Conservation (phyloP, 2,113 vertebrate species). For the Micromys minutus region DNA sequence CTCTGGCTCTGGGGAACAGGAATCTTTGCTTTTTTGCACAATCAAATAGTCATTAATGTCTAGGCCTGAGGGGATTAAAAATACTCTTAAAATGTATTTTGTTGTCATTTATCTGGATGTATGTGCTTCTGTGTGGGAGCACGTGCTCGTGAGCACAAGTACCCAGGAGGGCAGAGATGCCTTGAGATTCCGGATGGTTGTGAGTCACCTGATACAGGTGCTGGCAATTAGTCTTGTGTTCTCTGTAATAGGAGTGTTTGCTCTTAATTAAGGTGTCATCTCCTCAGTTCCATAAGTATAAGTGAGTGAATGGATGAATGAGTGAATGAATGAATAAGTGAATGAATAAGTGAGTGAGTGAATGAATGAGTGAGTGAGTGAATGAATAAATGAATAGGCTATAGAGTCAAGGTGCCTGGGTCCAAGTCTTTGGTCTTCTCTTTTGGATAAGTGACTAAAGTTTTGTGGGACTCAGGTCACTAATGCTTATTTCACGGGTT, state of each 20-base stretch:
- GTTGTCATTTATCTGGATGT: background rate
- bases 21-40: slow-evolving; percentile 7
- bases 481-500: background rate
- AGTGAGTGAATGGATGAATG: background rate
- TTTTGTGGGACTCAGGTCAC: background rate
- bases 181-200: background rate
- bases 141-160: background rate
- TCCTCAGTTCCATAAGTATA: background rate
- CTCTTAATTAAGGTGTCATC: background rate
- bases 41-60: background rate
- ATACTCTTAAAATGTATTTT: background rate
- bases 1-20: background rate
- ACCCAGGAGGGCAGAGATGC: background rate
- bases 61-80: background rate
- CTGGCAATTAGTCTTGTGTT: background rate
- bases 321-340: background rate
- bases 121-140: background rate
- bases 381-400: background rate
- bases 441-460: background rate
- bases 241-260: background rate
- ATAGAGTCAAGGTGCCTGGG: background rate
- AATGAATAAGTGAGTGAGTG: background rate
- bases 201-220: background rate
- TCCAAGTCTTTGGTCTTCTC: background rate
- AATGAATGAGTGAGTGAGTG: background rate